These are phyloP conservation scores for Chrysoperla carnea DNA, from an alignment of 1,140 invertebrate species.

Conservation along the genomic window DNA sequence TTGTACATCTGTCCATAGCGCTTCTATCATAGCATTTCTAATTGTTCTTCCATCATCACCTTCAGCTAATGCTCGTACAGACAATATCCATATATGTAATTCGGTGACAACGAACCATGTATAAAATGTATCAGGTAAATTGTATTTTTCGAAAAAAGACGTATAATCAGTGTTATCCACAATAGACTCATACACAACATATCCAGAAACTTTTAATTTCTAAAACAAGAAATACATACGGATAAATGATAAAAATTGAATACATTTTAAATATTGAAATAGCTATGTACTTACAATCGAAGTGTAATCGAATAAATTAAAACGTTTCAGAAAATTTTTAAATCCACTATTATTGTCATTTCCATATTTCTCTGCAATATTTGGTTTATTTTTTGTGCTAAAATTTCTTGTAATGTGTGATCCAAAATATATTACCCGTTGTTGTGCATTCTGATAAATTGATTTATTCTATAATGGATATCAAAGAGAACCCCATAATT, in stretches of 20 bases:
- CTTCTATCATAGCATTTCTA: slow-evolving; percentile 54
- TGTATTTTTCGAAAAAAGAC: slow-evolving; percentile 42
- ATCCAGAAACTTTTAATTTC: slow-evolving; percentile 36
- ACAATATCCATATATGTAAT: slow-evolving; percentile 69
- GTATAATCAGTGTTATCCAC: slow-evolving; percentile 38
- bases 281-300: background rate
- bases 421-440: too few relatives aligned
- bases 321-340: too few relatives aligned
- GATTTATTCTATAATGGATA: too few relatives aligned
- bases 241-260: slow-evolving; percentile 1
- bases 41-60: slow-evolving; percentile 46
- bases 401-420: too few relatives aligned
- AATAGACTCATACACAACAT: slow-evolving; percentile 41
- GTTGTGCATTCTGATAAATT: too few relatives aligned
- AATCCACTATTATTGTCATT: too few relatives aligned
- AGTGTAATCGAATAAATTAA: too few relatives aligned
- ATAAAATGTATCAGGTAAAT: slow-evolving; percentile 58
- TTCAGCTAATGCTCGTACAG: slow-evolving; percentile 59
- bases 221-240: slow-evolving; percentile 18
- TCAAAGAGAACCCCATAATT: too few relatives aligned
- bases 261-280: background rate
- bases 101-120: slow-evolving; percentile 74
- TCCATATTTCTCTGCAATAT: too few relatives aligned
- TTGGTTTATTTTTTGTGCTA: too few relatives aligned
- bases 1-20: slow-evolving; percentile 67